Conservation (phyloP, 2,113 vertebrate genomes). For the Sporophila hypoxantha region DNA sequence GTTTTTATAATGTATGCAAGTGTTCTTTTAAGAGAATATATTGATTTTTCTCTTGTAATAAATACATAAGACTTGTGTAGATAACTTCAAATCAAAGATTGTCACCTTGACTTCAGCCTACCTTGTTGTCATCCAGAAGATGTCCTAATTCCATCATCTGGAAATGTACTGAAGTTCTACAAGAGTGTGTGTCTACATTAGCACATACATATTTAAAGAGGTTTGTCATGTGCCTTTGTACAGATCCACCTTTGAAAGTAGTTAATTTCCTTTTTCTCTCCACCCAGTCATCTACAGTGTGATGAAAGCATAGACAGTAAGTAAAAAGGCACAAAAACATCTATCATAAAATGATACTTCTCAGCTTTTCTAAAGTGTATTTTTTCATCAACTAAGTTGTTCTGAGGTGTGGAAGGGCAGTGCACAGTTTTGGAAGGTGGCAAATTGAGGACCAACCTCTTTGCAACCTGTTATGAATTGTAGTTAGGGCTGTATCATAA, state of each 20-base stretch:
- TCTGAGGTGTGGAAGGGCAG: background rate
- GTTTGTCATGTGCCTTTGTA: background rate
- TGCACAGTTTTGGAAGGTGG: background rate
- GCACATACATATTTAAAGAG: background rate
- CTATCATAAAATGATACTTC: background rate
- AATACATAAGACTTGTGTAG: background rate
- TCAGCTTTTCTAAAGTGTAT: background rate
- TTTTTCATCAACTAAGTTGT: background rate
- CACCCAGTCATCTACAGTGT: background rate
- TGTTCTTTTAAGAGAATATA: background rate
- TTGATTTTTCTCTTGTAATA: background rate
- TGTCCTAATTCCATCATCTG: background rate
- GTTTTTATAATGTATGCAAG: background rate
- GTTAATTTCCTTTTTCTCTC: background rate
- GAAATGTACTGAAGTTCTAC: background rate
- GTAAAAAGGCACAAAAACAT: background rate
- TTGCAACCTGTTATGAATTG: background rate
- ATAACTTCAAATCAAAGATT: background rate
- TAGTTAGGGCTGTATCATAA: background rate
- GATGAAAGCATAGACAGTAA: background rate
- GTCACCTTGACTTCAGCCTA: background rate
- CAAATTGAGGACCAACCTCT: background rate
- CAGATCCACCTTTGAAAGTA: background rate
- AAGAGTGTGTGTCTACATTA: background rate
- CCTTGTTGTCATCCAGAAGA: background rate